These are phyloP conservation scores for Harpegnathos saltator DNA, from an alignment of 1,140 invertebrate species.

Conservation along the genomic window DNA sequence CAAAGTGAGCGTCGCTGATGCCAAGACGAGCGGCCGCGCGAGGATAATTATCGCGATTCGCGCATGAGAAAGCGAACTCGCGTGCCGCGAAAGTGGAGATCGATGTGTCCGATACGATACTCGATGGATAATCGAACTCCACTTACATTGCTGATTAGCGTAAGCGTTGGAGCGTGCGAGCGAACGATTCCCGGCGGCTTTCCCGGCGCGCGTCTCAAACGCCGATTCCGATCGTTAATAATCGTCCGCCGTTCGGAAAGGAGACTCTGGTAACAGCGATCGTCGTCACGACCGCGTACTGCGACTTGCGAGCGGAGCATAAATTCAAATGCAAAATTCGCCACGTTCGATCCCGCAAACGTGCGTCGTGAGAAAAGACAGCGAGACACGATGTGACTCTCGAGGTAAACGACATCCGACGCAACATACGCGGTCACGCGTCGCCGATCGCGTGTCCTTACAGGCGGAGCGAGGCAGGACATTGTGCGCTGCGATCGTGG, in stretches of 20 bases:
- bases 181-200: constrained; percentile 15
- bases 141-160: constrained; percentile 16
- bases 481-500: not conserved
- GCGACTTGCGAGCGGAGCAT: not conserved
- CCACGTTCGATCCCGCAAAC: no score
- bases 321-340: not conserved
- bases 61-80: constrained; percentile 43
- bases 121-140: constrained; percentile 1
- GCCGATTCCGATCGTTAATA: constrained; percentile 16
- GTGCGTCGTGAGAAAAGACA: not conserved
- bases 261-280: not conserved
- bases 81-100: constrained; percentile 47
- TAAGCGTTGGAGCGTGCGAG: constrained; percentile 29
- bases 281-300: no score
- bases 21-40: not conserved
- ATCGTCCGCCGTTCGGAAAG: not conserved
- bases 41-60: constrained; percentile 15
- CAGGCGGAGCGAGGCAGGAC: not conserved
- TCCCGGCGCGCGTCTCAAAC: not conserved
- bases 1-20: no score
- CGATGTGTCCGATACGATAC: not conserved
- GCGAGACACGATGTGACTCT: not conserved
- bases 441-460: not conserved
- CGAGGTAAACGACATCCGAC: not conserved
- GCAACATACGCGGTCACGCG: not conserved